Conservation (phyloP, 2,113 vertebrate genomes). For the Panthera uncia region DNA sequence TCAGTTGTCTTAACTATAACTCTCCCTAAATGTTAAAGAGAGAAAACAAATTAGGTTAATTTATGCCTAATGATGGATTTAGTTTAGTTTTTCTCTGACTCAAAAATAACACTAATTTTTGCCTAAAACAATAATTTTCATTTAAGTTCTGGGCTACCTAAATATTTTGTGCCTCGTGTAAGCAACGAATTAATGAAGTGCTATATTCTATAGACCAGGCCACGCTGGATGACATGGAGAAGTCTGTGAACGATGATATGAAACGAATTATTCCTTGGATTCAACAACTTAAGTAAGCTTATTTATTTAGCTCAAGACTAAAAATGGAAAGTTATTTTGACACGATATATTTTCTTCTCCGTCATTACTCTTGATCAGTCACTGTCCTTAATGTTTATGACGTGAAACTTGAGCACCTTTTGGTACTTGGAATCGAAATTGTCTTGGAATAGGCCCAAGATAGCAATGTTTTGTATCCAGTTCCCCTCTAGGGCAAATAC, state of each 20-base stretch:
- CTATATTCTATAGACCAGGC: constrained; percentile 89
- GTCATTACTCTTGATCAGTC: constrained; percentile 50
- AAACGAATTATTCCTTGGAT: constrained; percentile 96
- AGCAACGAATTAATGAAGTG: constrained; percentile 35
- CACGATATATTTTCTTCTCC: constrained; percentile 42
- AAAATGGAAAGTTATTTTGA: constrained; percentile 55
- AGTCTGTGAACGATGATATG: constrained; percentile 97
- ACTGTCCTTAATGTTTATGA: constrained; percentile 57
- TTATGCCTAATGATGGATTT: constrained; percentile 38
- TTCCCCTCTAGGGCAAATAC: constrained; percentile 37
- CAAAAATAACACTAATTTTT: constrained; percentile 36
- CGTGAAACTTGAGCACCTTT: constrained; percentile 53
- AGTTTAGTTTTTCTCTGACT: constrained; percentile 40
- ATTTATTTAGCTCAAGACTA: constrained; percentile 65
- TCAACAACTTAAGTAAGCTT: constrained; percentile 95
- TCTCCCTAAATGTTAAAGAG: constrained; percentile 9
- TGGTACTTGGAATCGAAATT: constrained; percentile 56
- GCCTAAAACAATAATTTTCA: constrained; percentile 46
- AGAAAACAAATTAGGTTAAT: constrained; percentile 43
- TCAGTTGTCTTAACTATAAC: constrained; percentile 1
- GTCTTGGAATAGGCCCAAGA: constrained; percentile 17
- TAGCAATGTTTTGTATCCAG: neutral
- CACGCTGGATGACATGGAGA: constrained; percentile 96
- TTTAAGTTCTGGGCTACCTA: constrained; percentile 28
- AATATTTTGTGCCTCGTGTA: constrained; percentile 46